Evolutionary conservation across 2,113 vertebrate genomes (phyloP).

Genomic region (Microcebus griseorufus): DNA sequence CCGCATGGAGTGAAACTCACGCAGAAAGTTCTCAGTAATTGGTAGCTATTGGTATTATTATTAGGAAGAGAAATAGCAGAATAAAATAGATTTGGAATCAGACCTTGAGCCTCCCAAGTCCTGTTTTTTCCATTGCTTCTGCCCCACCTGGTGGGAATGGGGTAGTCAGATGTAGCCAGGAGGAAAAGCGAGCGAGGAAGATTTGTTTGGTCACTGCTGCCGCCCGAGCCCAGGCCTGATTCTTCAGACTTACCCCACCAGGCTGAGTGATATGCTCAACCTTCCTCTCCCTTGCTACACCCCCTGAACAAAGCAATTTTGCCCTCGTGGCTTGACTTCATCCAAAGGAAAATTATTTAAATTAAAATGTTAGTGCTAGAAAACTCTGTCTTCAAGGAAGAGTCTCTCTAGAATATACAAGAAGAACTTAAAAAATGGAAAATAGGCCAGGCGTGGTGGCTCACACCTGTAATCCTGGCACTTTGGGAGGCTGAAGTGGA

Average conservation of each 20-base stretch:
- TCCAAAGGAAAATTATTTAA: not conserved
- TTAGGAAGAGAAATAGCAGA: not conserved
- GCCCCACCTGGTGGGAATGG: no score
- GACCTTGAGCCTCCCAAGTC: not conserved
- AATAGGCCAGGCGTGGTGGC: not conserved
- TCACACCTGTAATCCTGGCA: no score
- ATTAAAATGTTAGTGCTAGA: not conserved
- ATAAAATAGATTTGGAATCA: not conserved
- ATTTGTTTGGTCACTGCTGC: fast-evolving
- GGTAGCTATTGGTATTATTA: not conserved
- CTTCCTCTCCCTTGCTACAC: not conserved
- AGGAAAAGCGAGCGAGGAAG: not conserved
- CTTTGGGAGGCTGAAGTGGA: no score
- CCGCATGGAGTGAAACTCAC: not conserved
- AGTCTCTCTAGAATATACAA: not conserved
- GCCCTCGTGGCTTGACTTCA: not conserved
- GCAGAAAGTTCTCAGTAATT: not conserved
- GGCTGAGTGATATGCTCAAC: no score
- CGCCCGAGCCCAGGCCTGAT: not conserved
- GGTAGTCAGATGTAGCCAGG: not conserved
- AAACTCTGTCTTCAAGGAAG: not conserved
- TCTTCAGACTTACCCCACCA: fast-evolving
- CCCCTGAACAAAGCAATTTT: not conserved
- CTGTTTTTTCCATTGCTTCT: not conserved
- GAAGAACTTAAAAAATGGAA: not conserved